phyloP scores from a whole-genome alignment of 2,888 invertebrate species.

The Drosophila sordidula region DNA sequence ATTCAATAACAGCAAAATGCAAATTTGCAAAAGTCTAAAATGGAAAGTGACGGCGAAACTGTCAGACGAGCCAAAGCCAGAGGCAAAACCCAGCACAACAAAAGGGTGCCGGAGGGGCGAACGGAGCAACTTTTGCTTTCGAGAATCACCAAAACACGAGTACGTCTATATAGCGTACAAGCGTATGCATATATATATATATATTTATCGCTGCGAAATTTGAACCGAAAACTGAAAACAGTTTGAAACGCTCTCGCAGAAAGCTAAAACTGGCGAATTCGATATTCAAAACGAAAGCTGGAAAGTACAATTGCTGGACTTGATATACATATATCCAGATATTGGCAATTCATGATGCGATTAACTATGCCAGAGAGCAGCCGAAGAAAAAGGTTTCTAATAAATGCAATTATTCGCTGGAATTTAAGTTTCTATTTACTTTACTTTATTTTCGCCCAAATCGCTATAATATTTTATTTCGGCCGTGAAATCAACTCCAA shows the following conservation, averaged over 20 bases:
- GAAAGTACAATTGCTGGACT: constrained; percentile 3
- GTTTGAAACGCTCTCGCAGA: neutral
- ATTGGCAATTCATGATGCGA: neutral
- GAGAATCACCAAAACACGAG: constrained; percentile 54
- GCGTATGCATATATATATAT: neutral
- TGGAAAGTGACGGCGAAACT: constrained; percentile 75
- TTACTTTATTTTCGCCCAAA: no score
- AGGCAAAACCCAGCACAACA: constrained; percentile 24
- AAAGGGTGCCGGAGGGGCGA: neutral
- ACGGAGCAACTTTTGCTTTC: constrained; percentile 52
- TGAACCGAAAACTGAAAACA: constrained; percentile 21
- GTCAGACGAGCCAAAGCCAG: constrained; percentile 43
- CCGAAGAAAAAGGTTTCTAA: no score
- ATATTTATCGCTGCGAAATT: constrained; percentile 12
- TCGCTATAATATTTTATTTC: neutral
- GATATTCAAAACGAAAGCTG: constrained; percentile 23
- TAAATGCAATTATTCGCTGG: no score
- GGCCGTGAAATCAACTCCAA: constrained; percentile 5
- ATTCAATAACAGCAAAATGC: constrained; percentile 77
- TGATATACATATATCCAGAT: neutral
- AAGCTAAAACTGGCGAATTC: constrained; percentile 8
- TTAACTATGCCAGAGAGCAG: neutral
- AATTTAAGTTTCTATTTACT: neutral
- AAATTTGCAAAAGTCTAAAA: constrained; percentile 75
- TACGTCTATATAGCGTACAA: constrained; percentile 1